Evolutionary conservation across 2,888 invertebrate genomes (phyloP).

Genomic region (Heteropelma amictum): DNA sequence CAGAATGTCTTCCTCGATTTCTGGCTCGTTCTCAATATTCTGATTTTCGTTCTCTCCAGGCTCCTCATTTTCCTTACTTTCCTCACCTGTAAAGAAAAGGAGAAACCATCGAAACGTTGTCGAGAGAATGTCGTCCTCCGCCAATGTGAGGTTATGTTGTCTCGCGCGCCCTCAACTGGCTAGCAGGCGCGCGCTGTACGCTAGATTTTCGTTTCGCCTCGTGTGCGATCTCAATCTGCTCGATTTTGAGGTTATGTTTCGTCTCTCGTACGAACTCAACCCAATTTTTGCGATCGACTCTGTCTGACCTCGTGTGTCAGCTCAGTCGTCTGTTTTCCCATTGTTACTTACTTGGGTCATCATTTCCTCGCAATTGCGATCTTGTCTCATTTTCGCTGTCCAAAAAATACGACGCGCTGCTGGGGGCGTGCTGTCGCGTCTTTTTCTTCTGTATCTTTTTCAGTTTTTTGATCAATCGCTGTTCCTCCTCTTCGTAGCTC

Average conservation of each 20-base stretch:
- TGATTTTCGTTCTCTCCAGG: background rate
- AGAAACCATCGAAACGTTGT: background rate
- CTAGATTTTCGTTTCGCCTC: too few relatives aligned
- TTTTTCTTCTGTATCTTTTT: background rate
- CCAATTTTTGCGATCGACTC: background rate
- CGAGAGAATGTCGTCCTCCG: too few relatives aligned
- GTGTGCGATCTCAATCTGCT: background rate
- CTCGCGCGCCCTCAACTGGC: too few relatives aligned
- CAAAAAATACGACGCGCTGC: background rate
- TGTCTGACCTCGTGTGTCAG: conserved; percentile 4
- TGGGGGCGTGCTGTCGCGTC: background rate
- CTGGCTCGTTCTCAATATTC: background rate
- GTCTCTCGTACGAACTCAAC: conserved; percentile 7
- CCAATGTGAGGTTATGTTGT: too few relatives aligned
- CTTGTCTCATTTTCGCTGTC: background rate
- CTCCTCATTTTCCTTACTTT: background rate
- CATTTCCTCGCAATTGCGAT: background rate
- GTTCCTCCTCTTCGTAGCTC: conserved; percentile 1
- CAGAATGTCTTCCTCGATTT: background rate
- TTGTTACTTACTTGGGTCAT: background rate
- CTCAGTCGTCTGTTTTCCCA: background rate
- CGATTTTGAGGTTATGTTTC: background rate
- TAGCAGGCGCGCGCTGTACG: too few relatives aligned
- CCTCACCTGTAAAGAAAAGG: background rate
- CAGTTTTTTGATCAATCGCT: background rate